Conservation (phyloP, 2,113 vertebrate genomes). For the Pluvianellus socialis region DNA sequence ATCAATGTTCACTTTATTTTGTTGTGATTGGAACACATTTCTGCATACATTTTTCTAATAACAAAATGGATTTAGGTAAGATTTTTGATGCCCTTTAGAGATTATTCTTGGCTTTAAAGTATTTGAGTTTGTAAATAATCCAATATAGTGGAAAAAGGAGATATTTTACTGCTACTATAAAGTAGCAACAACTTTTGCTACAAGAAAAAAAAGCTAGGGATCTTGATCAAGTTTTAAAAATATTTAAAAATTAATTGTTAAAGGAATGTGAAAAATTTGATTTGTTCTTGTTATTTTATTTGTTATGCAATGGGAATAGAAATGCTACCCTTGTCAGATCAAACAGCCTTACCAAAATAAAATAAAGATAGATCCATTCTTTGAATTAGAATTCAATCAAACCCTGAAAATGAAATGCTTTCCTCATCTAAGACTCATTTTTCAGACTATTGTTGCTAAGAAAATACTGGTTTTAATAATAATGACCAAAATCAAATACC, state of each 20-base stretch:
- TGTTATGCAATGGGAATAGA: background rate
- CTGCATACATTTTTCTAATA: background rate
- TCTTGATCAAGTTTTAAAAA: background rate
- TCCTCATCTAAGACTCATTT: constrained; percentile 42
- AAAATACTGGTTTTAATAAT: constrained; percentile 45
- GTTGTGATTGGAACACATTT: background rate
- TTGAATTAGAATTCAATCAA: constrained; percentile 25
- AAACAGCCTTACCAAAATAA: background rate
- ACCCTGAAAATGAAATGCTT: constrained; percentile 8
- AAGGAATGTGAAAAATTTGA: background rate
- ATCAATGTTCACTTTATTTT: background rate
- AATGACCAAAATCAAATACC: background rate
- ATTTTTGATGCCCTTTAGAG: background rate
- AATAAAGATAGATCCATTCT: background rate
- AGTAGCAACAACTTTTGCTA: background rate
- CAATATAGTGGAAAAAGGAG: background rate
- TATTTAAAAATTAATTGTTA: background rate
- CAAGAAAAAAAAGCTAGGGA: background rate
- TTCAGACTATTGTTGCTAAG: constrained; percentile 33
- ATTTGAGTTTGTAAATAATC: background rate
- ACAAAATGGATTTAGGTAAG: background rate
- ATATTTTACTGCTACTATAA: background rate
- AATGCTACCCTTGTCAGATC: background rate
- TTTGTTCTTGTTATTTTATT: background rate
- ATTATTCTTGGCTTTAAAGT: background rate